phyloP scores from a whole-genome alignment of 2,888 invertebrate species.

The Amphipoea lucens region DNA sequence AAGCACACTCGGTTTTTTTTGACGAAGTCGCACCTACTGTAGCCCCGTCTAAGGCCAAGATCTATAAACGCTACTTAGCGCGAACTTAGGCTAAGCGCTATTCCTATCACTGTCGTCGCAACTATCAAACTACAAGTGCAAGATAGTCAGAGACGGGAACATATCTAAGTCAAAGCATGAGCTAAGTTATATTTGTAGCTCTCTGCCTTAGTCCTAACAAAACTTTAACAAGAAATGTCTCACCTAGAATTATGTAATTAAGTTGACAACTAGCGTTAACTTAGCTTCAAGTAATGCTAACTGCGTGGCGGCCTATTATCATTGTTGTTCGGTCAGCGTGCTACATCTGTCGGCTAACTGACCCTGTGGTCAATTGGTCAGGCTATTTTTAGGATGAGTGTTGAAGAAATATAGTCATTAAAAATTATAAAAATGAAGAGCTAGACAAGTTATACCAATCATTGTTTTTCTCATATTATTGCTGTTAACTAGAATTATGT shows the following conservation, averaged over 20 bases:
- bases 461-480: neutral
- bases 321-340: slow-evolving; percentile 49
- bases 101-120: neutral
- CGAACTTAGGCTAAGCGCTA: neutral
- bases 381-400: slow-evolving; percentile 31
- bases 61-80: neutral
- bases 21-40: neutral
- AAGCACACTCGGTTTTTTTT: neutral
- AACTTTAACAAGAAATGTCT: slow-evolving; percentile 31
- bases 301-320: slow-evolving; percentile 47
- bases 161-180: neutral
- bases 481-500: too few species aligned
- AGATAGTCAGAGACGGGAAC: neutral
- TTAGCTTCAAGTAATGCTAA: slow-evolving; percentile 39
- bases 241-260: slow-evolving; percentile 57
- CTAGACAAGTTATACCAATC: neutral
- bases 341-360: slow-evolving; percentile 42
- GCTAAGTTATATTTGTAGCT: neutral
- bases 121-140: neutral
- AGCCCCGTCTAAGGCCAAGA: too few species aligned
- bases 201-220: neutral
- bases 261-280: slow-evolving; percentile 48
- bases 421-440: neutral
- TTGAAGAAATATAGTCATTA: slow-evolving; percentile 12
- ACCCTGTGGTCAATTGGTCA: slow-evolving; percentile 28